These are phyloP conservation scores for Lacerta bilineata DNA, from an alignment of 2,797 vertebrate genomes.

Conservation along the genomic window DNA sequence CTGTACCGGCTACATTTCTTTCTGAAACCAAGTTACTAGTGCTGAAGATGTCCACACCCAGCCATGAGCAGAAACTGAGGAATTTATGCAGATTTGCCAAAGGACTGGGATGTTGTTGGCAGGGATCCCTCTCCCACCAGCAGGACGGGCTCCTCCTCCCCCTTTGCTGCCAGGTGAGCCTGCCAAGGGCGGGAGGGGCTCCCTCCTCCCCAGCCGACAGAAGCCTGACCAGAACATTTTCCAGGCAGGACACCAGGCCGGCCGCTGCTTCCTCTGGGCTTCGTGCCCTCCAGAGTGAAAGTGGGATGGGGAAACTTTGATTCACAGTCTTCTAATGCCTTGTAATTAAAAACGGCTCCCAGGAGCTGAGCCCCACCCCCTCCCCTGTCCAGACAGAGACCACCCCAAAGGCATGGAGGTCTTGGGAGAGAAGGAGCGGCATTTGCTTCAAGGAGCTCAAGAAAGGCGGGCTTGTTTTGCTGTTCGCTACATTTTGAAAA, in stretches of 20 bases:
- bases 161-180: neutral
- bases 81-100: neutral
- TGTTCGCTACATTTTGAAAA: no score
- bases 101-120: neutral
- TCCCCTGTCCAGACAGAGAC: neutral
- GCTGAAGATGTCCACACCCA: neutral
- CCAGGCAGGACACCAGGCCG: no score
- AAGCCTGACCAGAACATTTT: no score
- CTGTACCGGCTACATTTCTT: neutral
- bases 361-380: neutral
- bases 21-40: neutral
- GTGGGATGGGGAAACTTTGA: no score
- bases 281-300: no score
- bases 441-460: no score
- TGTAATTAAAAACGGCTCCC: no score
- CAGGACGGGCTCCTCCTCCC: neutral
- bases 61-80: neutral
- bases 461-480: no score
- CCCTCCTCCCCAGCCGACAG: neutral
- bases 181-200: neutral
- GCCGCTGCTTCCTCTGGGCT: no score
- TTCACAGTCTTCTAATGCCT: no score
- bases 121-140: neutral
- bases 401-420: neutral
- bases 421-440: neutral